A percentile compares a stretch with the other conserved stretches of the same genome.
These are phyloP conservation scores for Plecturocebus donacophilus DNA, from an alignment of 2,113 vertebrate genomes.

Conservation along the genomic window DNA sequence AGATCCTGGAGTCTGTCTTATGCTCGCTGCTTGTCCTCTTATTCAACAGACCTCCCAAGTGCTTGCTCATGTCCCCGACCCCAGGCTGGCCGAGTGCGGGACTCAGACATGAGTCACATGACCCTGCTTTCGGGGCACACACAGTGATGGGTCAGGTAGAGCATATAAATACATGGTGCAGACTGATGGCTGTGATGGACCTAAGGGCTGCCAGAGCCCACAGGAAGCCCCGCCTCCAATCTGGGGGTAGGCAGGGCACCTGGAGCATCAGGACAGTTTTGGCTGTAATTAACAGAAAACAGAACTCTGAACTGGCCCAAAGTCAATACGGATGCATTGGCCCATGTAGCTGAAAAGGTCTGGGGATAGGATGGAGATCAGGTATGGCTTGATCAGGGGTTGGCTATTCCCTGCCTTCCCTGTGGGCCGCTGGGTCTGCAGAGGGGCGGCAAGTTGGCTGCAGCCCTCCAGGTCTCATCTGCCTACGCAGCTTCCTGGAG, in stretches of 20 bases:
- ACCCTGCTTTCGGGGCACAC: neutral
- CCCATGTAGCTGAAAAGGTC: no score
- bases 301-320: neutral
- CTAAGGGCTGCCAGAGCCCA: neutral
- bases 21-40: no score
- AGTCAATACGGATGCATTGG: neutral
- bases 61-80: rapidly evolving
- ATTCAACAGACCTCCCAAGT: neutral
- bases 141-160: neutral
- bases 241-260: no score
- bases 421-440: neutral
- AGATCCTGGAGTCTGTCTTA: rapidly evolving
- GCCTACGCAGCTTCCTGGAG: neutral
- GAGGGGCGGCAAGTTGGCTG: neutral
- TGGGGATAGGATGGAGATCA: neutral
- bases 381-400: neutral
- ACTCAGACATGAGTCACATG: neutral
- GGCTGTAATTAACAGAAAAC: neutral
- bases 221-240: neutral
- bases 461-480: neutral
- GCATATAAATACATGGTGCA: rapidly evolving
- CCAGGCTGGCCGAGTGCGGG: neutral
- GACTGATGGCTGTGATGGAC: neutral
- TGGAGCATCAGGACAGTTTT: neutral
- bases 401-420: neutral